Conservation (phyloP, 2,888 invertebrate genomes). For the Philaethria dido region DNA sequence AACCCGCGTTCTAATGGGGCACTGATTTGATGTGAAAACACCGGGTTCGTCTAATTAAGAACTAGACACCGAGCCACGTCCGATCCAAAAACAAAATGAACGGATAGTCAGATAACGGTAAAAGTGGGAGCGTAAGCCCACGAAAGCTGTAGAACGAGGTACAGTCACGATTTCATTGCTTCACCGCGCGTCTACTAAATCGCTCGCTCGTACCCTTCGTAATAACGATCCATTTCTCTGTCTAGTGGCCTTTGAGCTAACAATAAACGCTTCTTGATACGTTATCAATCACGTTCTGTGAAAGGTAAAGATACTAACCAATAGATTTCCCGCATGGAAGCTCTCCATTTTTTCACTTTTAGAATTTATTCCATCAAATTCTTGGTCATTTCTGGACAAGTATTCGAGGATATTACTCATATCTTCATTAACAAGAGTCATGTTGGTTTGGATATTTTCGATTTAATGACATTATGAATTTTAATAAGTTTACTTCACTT, state of each 20-base stretch:
- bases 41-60: constrained; percentile 49
- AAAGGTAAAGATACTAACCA: constrained; percentile 66
- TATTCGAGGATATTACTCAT: constrained; percentile 74
- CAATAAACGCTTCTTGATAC: constrained; percentile 55
- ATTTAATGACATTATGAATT: constrained; percentile 51
- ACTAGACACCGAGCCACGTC: constrained; percentile 67
- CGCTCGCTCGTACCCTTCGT: constrained; percentile 54
- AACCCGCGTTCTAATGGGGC: constrained; percentile 50
- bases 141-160: constrained; percentile 77
- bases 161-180: constrained; percentile 71
- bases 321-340: constrained; percentile 65
- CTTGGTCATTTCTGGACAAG: constrained; percentile 68
- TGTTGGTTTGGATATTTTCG: constrained; percentile 56
- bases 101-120: constrained; percentile 72
- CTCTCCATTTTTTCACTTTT: constrained; percentile 70
- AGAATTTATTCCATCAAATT: constrained; percentile 54
- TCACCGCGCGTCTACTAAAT: constrained; percentile 63
- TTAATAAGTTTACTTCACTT: constrained; percentile 20
- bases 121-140: constrained; percentile 75
- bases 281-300: constrained; percentile 60
- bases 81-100: constrained; percentile 77
- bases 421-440: constrained; percentile 71
- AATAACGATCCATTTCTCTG: constrained; percentile 41
- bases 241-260: constrained; percentile 52
- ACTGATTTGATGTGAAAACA: constrained; percentile 63